phyloP scores from a whole-genome alignment of 2,888 invertebrate species.

The Loripinus fragilis region DNA sequence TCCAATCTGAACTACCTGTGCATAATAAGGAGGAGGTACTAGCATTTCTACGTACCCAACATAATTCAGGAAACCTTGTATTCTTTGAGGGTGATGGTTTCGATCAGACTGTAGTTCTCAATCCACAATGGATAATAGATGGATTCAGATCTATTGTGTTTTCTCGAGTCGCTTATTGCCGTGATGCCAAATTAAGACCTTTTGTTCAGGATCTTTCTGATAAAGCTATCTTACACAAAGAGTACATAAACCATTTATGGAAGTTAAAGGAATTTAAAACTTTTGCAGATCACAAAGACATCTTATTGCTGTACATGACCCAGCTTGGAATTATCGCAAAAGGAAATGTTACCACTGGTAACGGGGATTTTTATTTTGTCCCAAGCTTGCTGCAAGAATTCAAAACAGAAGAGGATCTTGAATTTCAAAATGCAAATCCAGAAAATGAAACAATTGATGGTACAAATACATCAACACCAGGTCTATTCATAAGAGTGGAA shows the following conservation, averaged over 20 bases:
- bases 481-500: not conserved
- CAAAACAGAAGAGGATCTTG: not conserved
- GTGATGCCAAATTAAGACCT: not conserved
- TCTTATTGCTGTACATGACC: not conserved
- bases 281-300: not conserved
- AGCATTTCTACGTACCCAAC: conserved; percentile 22
- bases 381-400: not conserved
- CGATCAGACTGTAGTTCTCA: conserved; percentile 1
- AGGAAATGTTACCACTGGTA: not conserved
- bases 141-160: conserved; percentile 20
- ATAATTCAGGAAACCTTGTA: not conserved
- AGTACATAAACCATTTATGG: not conserved
- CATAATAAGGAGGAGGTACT: conserved; percentile 2
- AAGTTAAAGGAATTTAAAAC: not conserved
- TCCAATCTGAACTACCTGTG: not conserved
- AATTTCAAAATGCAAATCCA: not conserved
- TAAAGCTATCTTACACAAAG: not conserved
- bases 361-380: not conserved
- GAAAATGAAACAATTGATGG: not conserved
- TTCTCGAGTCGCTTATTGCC: not conserved
- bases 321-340: not conserved
- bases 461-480: not conserved
- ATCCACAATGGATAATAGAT: conserved; percentile 15
- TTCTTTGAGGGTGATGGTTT: conserved; percentile 21
- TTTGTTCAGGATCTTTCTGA: not conserved